Percentiles rank a stretch among this genome's conserved stretches.
These are phyloP conservation scores for Parus major DNA, from an alignment of 2,113 vertebrate species.

Conservation along the genomic window DNA sequence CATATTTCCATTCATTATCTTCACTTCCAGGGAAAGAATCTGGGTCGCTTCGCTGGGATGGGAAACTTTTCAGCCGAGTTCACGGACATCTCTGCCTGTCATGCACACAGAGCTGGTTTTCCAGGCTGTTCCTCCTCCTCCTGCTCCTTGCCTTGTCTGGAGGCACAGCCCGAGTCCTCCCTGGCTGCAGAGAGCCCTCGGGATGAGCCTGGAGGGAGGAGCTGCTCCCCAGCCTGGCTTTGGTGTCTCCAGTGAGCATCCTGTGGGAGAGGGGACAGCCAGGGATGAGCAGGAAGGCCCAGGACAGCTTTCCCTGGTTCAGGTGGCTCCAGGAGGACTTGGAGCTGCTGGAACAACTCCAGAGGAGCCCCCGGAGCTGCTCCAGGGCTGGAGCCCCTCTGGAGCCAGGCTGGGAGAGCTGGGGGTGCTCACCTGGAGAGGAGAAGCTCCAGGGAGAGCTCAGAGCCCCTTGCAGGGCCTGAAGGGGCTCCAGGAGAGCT, in stretches of 20 bases:
- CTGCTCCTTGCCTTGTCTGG: not conserved
- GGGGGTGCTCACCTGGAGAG: not conserved
- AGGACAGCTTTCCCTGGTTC: fast-evolving
- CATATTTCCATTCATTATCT: not conserved
- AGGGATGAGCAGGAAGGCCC: not conserved
- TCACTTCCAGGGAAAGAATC: not conserved
- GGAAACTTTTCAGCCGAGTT: not conserved
- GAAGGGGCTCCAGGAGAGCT: not conserved
- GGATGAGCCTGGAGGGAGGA: not conserved
- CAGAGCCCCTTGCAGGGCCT: not conserved
- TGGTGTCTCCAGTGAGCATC: too few relatives aligned
- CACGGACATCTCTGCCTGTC: fast-evolving
- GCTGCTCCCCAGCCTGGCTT: not conserved
- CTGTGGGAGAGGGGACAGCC: not conserved
- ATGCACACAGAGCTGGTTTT: not conserved
- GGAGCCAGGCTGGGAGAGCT: not conserved
- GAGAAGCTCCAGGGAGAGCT: not conserved
- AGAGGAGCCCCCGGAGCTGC: fast-evolving
- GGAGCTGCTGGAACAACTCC: not conserved
- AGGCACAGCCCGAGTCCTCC: fast-evolving
- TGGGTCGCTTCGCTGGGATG: not conserved
- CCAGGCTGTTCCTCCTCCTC: not conserved
- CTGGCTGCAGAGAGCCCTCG: fast-evolving
- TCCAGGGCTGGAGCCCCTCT: not conserved
- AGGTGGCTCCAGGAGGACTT: fast-evolving